A percentile compares a stretch with the other conserved stretches of the same genome.
These are phyloP conservation scores for Aphidoletes aphidimyza DNA, from an alignment of 2,888 invertebrate genomes.

Conservation along the genomic window DNA sequence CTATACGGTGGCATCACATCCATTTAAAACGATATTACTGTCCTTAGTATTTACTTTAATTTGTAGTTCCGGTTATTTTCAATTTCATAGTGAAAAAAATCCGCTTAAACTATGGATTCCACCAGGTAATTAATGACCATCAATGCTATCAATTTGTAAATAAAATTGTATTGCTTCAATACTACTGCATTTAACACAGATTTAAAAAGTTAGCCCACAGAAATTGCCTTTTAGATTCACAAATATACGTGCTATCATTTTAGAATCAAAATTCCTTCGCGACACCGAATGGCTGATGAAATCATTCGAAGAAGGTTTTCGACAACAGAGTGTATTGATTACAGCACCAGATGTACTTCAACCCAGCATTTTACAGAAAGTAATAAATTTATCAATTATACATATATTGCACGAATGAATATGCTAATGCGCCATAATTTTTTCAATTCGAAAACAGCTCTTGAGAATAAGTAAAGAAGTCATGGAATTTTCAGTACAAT, in stretches of 20 bases:
- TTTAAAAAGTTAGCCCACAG: slow-evolving; percentile 53
- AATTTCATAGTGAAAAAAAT: slow-evolving; percentile 78
- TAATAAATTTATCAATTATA: slow-evolving; percentile 57
- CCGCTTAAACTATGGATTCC: slow-evolving; percentile 79
- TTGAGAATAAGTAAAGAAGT: slow-evolving; percentile 68
- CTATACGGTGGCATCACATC: slow-evolving; percentile 70
- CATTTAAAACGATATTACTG: slow-evolving; percentile 71
- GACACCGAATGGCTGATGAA: slow-evolving; percentile 80
- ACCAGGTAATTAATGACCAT: slow-evolving; percentile 56
- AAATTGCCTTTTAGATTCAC: neutral
- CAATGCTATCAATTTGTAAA: neutral
- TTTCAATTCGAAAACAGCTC: slow-evolving; percentile 60
- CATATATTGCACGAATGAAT: neutral
- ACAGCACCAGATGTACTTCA: slow-evolving; percentile 76
- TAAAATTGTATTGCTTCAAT: neutral
- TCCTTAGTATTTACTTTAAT: slow-evolving; percentile 70
- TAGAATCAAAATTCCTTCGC: slow-evolving; percentile 73
- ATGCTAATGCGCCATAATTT: slow-evolving; percentile 8
- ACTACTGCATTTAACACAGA: neutral
- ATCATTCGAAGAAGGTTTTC: slow-evolving; percentile 73
- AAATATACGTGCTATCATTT: slow-evolving; percentile 61
- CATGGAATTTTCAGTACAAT: slow-evolving; percentile 64
- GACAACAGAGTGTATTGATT: slow-evolving; percentile 72
- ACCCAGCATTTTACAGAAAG: slow-evolving; percentile 70
- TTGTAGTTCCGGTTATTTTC: slow-evolving; percentile 72